phyloP scores from a whole-genome alignment of 2,888 invertebrate genomes.

The Rosalia funebris region DNA sequence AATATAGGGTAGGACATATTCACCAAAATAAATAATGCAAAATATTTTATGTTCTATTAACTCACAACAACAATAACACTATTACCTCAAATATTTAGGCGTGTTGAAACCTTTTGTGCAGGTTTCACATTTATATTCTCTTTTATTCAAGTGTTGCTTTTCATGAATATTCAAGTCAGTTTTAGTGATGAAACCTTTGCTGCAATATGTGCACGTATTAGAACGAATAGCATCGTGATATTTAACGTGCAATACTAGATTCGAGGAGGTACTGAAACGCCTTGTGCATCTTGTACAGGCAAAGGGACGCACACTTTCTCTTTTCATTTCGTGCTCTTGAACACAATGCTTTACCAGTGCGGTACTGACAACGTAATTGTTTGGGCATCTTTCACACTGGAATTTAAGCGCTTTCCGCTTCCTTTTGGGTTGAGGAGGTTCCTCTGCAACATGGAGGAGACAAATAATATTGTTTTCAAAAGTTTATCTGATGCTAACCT shows the following conservation, averaged over 20 bases:
- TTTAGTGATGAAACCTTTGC: slow-evolving; percentile 61
- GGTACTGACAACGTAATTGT: slow-evolving; percentile 41
- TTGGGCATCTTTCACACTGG: slow-evolving; percentile 45
- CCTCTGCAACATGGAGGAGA: not conserved
- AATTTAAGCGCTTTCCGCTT: slow-evolving; percentile 38
- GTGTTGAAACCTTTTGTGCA: slow-evolving; percentile 54
- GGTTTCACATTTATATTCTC: slow-evolving; percentile 51
- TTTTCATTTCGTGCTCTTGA: slow-evolving; percentile 44
- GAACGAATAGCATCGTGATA: slow-evolving; percentile 51
- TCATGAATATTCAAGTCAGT: slow-evolving; percentile 53
- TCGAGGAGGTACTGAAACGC: slow-evolving; percentile 50
- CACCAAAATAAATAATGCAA: too few species aligned
- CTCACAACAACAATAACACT: too few species aligned
- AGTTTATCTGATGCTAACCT: slow-evolving; percentile 10
- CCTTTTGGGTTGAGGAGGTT: slow-evolving; percentile 5
- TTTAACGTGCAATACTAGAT: slow-evolving; percentile 51
- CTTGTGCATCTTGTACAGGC: slow-evolving; percentile 50
- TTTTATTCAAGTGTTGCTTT: slow-evolving; percentile 52
- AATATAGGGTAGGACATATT: too few species aligned
- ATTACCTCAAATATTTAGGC: slow-evolving; percentile 50
- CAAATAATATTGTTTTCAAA: not conserved
- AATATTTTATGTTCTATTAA: too few species aligned
- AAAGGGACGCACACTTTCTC: slow-evolving; percentile 50
- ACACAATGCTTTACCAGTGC: slow-evolving; percentile 48
- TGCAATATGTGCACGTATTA: slow-evolving; percentile 53